A percentile compares a stretch with the other conserved stretches of the same genome.
Evolutionary conservation across 2,797 vertebrate genomes (phyloP).

Genomic region (Silurus lanzhouensis): DNA sequence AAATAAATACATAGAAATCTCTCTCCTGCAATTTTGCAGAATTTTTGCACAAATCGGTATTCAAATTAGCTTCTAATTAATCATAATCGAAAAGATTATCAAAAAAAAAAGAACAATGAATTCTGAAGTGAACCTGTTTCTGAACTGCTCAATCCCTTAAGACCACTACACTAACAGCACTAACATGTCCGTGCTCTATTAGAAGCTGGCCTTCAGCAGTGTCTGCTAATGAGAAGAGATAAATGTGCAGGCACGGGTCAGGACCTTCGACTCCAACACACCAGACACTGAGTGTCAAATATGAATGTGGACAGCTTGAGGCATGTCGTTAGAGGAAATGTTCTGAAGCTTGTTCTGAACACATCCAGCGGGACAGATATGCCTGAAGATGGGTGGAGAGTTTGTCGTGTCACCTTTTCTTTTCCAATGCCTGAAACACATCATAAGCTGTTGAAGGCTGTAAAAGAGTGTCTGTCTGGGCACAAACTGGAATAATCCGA

Average conservation of each 20-base stretch:
- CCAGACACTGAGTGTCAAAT: constrained; percentile 24
- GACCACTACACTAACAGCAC: constrained; percentile 24
- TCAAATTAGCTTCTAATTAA: background rate
- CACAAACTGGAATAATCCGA: background rate
- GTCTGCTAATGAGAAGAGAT: constrained; percentile 41
- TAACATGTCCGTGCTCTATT: constrained; percentile 1
- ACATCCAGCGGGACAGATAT: constrained; percentile 30
- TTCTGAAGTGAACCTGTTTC: constrained; percentile 13
- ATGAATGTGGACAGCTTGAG: constrained; percentile 35
- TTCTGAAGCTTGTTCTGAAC: constrained; percentile 22
- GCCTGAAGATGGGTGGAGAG: constrained; percentile 9
- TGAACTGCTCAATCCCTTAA: constrained; percentile 37
- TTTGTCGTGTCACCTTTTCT: constrained; percentile 3
- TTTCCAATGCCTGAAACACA: constrained; percentile 38
- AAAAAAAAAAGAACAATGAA: constrained; percentile 28
- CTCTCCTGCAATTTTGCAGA: background rate
- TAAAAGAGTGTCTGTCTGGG: background rate
- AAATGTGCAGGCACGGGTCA: constrained; percentile 31
- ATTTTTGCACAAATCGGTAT: constrained; percentile 9
- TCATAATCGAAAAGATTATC: background rate
- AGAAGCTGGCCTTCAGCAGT: constrained; percentile 32
- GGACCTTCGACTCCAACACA: constrained; percentile 17
- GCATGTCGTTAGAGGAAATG: constrained; percentile 7
- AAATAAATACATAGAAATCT: background rate
- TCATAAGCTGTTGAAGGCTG: constrained; percentile 14